Conservation (phyloP, 2,797 vertebrate species). For the Hippopotamyrus pictus region DNA sequence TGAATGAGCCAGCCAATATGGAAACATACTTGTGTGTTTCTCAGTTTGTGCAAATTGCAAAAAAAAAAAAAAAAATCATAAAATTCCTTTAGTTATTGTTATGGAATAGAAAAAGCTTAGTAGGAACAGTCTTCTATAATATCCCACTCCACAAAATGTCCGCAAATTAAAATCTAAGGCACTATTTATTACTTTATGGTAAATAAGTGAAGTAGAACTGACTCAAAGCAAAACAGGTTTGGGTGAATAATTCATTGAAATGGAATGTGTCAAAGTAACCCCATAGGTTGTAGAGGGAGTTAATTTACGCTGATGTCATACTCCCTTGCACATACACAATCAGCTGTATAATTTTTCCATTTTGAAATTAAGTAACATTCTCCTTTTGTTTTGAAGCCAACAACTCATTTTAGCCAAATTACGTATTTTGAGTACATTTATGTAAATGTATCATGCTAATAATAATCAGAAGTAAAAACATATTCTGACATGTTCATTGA, state of each 20-base stretch:
- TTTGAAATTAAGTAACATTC: slow-evolving; percentile 1
- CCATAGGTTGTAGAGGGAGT: neutral
- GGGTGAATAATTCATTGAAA: neutral
- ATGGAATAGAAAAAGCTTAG: neutral
- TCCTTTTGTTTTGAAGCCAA: neutral
- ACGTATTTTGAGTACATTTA: neutral
- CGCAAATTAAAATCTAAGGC: slow-evolving; percentile 8
- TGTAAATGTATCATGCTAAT: neutral
- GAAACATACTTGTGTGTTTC: neutral
- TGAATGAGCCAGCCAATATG: neutral
- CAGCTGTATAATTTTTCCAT: slow-evolving; percentile 1
- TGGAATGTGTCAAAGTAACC: neutral
- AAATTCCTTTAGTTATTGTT: neutral
- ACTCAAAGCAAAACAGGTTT: neutral
- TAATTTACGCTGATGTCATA: slow-evolving; percentile 12
- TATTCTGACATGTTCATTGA: neutral
- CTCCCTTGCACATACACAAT: neutral
- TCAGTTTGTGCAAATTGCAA: slow-evolving; percentile 11
- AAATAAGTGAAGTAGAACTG: neutral
- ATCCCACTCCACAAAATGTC: neutral
- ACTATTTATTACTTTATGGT: neutral
- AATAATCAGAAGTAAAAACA: neutral
- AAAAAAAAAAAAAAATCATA: neutral
- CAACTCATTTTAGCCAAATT: neutral
- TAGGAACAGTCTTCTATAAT: neutral